These are phyloP conservation scores for Esox masquinongy DNA, from an alignment of 2,797 vertebrate species.

Conservation along the genomic window DNA sequence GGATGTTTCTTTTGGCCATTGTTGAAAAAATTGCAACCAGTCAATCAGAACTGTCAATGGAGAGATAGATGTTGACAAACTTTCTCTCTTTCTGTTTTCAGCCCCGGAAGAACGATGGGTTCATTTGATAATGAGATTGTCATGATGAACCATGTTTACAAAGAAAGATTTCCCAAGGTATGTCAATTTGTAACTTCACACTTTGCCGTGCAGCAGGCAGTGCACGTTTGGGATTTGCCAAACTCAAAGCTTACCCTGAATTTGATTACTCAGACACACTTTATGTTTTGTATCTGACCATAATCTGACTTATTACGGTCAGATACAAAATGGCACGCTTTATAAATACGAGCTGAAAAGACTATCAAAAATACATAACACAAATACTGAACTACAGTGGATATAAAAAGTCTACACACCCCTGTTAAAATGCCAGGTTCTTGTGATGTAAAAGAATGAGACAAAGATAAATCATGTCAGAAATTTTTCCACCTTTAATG, in stretches of 20 bases:
- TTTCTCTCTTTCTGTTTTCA: constrained; percentile 44
- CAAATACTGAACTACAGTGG: no score
- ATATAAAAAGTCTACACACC: no score
- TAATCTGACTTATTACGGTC: no score
- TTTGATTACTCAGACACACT: no score
- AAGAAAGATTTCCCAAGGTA: constrained; percentile 97
- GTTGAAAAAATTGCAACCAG: not conserved
- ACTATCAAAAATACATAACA: no score
- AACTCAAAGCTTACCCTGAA: not conserved
- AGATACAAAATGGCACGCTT: no score
- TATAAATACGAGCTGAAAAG: no score
- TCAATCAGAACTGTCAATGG: not conserved
- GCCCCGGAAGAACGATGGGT: constrained; percentile 87
- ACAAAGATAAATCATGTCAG: no score
- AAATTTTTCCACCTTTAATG: no score
- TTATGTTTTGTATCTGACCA: no score
- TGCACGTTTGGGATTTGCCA: not conserved
- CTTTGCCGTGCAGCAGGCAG: not conserved
- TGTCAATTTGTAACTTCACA: constrained; percentile 20
- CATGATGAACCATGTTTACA: constrained; percentile 99
- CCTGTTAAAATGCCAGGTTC: no score
- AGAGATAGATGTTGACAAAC: not conserved
- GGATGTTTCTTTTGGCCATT: not conserved
- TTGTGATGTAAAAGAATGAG: no score
- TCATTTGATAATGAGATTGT: constrained; percentile 95